Evolutionary conservation across 2,888 invertebrate genomes (phyloP), one percentile per base, ranked within the genome.

Genomic region (Argyra leucocephala): DNA sequence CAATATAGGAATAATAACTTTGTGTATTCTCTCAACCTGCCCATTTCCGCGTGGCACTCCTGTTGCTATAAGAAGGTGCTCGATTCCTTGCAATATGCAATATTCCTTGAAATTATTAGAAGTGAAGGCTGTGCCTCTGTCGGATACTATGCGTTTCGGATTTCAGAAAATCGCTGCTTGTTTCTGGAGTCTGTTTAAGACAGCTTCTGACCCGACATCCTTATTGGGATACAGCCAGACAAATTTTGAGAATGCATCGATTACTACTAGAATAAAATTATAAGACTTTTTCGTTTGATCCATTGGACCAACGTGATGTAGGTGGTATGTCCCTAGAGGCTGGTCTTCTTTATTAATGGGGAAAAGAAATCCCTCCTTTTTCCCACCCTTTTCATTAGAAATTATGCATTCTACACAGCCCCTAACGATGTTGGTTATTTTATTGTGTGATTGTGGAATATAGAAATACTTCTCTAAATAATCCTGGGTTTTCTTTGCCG

Each of bases 111-210:
- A 80, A 4, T 64, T 62, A 21, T 71, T 68, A 1, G 75, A 73
- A 0, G 78, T 80, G 64, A 77, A 80, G 1, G 73, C 73, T 12
- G 75, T 71, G 9, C 78, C 77, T 59, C 75, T 66, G 65, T 80
- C 78, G 0, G 74, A 72, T 5, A 79, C 73, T 9, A 78, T 69
- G 5, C 74, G 65, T 23, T 64, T 69, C 21, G 73, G 72, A 18
- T 67, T 65, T 2, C 67, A 12, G 67, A 69, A 68, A 4, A 65
- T 22, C 0, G 26, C 62, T 1, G 67, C 26, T 36, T 67, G 66
- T 21, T 26, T 66, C 36, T 62, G 61, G n/a, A 77, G 59, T 63
- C 73, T 72, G 1, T 71, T 59, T 15, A 78, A 3, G 0, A 72
- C 73, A 48, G 78, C 76, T 18, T 69, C 69, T 1, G 70, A 64